phyloP scores from a whole-genome alignment of 2,797 vertebrate genomes.

The Gallinago stenura region DNA sequence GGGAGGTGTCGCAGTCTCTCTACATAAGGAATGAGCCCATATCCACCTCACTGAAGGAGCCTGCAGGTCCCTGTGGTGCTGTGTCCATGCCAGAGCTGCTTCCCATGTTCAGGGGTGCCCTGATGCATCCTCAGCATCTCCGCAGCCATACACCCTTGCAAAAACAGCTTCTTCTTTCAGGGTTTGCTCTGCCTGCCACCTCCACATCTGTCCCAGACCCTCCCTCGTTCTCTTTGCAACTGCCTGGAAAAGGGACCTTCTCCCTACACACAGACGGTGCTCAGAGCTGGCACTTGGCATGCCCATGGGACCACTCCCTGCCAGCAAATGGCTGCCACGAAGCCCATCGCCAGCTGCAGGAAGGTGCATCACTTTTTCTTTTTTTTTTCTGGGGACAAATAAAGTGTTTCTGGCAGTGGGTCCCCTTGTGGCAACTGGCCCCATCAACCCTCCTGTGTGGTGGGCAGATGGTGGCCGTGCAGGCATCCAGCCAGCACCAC shows the following conservation, averaged over 20 bases:
- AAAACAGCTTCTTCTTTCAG: neutral
- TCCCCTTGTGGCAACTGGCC: accelerated
- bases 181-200: accelerated
- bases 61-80: accelerated
- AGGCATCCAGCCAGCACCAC: neutral
- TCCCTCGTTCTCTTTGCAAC: neutral
- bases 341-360: neutral
- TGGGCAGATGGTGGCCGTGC: neutral
- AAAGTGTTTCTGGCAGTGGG: neutral
- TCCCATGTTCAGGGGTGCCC: accelerated
- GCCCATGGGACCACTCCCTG: neutral
- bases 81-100: accelerated
- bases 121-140: neutral
- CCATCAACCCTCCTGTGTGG: neutral
- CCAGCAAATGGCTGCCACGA: accelerated
- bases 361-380: neutral
- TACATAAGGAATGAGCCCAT: accelerated
- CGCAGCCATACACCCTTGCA: accelerated
- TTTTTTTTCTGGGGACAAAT: neutral
- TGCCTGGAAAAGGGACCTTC: neutral
- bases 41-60: neutral
- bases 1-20: neutral
- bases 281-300: neutral
- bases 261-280: accelerated
- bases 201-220: neutral